Base-by-base conservation (phyloP, 2,113 vertebrate species). In the Pungitius pungitius region DNA sequence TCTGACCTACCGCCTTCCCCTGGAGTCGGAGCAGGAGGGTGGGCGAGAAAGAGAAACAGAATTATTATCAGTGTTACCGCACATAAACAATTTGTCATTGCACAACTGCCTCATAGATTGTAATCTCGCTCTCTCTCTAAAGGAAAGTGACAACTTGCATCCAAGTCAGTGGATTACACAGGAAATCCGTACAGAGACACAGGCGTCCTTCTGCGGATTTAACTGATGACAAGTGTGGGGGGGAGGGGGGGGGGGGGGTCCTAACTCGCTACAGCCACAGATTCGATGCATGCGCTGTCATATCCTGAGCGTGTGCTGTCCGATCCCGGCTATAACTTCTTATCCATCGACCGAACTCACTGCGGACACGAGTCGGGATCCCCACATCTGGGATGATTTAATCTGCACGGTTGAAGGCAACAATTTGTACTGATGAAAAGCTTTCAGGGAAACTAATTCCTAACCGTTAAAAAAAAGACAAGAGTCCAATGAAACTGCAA, bases 1-100 rank as follows among this genome's bases (percentile, higher is more conserved):
- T 95, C 80, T 94, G 95, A 93, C 96, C 95, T 82, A 92, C 95
- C 63, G 95, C 95, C 89, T 95, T 95, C 60, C 95, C 96, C 97
- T 94, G 87, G 30, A 92, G 86, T 69, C 77, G 54, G 92, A 84
- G 73, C 73, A 81, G 77, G 79, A 84, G 66, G 77, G 78, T 77
- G 77, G 75, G 80, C 11, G 55, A 81, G 73, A 88, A 81, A 72
- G 55, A 35, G 33, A 35, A 65, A 87, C 58, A 87, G 56, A 1
- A 15, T 75, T 57, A 70, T 70, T 72, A 82, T 68, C 39, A 60
- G 30, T 33, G 57, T 72, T 80, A 76, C 54, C 77, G 55, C 20
- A 71, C 55, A 80, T 69, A 51, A 57, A 69, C 24, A 33, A 78
- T 4, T 18, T 12, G 63, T 24, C 20, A 42, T 4, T 47, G 22